These are phyloP conservation scores for Myocastor coypus DNA, from an alignment of 2,113 vertebrate species.

Conservation along the genomic window DNA sequence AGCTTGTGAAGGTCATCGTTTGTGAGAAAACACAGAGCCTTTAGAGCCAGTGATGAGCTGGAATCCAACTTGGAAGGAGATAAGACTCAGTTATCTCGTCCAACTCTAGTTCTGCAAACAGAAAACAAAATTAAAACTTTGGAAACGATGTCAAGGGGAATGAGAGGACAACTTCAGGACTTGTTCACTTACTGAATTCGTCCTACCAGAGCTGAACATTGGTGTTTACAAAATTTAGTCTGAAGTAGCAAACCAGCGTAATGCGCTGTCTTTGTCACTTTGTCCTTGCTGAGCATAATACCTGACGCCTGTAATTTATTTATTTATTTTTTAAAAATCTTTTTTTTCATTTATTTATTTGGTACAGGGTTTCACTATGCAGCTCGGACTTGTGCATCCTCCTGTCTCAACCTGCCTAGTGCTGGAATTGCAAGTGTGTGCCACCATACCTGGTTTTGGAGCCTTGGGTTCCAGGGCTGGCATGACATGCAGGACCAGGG, in stretches of 20 bases:
- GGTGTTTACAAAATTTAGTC: neutral
- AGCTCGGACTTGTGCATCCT: too few relatives aligned
- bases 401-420: too few relatives aligned
- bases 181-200: neutral
- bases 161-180: neutral
- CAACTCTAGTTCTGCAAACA: neutral
- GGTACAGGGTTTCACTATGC: too few relatives aligned
- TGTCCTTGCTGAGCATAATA: neutral
- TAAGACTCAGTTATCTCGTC: neutral
- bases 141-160: neutral
- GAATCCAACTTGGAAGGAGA: neutral
- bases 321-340: too few relatives aligned
- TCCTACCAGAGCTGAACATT: neutral
- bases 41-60: neutral
- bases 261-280: neutral
- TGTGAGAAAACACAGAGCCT: neutral
- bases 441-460: too few relatives aligned
- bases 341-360: too few relatives aligned
- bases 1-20: neutral
- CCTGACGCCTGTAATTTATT: neutral
- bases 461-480: too few relatives aligned
- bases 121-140: constrained; percentile 15
- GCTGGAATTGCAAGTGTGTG: too few relatives aligned
- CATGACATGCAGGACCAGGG: too few relatives aligned
- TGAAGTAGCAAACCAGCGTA: neutral